These are phyloP conservation scores for Anolis carolinensis DNA, from an alignment of 2,113 vertebrate genomes.

Conservation along the genomic window DNA sequence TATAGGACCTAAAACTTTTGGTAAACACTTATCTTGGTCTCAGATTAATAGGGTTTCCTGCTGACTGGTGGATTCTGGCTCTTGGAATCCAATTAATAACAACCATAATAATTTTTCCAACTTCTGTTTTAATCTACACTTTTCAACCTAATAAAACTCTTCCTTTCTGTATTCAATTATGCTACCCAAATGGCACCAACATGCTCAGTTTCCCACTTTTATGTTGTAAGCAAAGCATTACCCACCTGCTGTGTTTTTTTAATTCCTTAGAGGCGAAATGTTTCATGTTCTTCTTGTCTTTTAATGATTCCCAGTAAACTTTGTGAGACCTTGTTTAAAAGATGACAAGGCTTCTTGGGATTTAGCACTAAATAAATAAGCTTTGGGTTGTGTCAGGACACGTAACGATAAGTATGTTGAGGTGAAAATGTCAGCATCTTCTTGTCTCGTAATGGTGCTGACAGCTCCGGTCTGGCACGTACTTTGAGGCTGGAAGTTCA, in stretches of 20 bases:
- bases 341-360: slow-evolving; percentile 49
- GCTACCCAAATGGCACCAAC: background rate
- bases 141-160: background rate
- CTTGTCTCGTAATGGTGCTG: slow-evolving; percentile 34
- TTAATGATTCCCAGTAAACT: background rate
- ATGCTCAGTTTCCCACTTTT: background rate
- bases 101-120: too few relatives aligned
- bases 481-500: slow-evolving; percentile 30
- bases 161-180: background rate
- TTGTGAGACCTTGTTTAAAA: slow-evolving; percentile 24
- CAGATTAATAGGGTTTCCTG: too few relatives aligned
- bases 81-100: too few relatives aligned
- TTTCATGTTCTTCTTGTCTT: slow-evolving; percentile 27
- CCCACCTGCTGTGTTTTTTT: background rate
- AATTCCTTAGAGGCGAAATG: background rate
- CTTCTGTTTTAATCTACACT: background rate
- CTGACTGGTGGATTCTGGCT: too few relatives aligned
- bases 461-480: slow-evolving; percentile 35
- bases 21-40: too few relatives aligned
- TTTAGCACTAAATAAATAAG: slow-evolving; percentile 50
- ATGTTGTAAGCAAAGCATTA: background rate
- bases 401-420: slow-evolving; percentile 52
- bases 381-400: slow-evolving; percentile 63
- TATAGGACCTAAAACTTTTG: too few relatives aligned
- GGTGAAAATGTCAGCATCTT: slow-evolving; percentile 57